Conservation (phyloP, 2,113 vertebrate genomes). For the Pholis gunnellus region DNA sequence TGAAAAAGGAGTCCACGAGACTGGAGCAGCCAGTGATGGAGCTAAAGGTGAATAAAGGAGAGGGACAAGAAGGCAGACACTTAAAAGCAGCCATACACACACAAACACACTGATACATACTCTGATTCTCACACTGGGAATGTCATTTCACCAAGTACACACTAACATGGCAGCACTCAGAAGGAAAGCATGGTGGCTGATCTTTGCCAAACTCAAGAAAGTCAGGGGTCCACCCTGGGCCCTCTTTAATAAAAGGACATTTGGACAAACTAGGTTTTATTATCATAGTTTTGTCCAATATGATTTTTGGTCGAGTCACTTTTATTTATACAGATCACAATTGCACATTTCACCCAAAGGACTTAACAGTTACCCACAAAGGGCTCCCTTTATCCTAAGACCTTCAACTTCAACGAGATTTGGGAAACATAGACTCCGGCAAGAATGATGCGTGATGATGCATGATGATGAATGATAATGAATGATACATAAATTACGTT, state of each 20-base stretch:
- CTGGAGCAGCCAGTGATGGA: slow-evolving; percentile 85
- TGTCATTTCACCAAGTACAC: background rate
- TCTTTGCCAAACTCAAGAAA: background rate
- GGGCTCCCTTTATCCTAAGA: background rate
- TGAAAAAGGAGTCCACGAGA: slow-evolving; percentile 82
- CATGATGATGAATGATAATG: too few relatives aligned
- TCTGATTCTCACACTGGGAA: slow-evolving; percentile 2
- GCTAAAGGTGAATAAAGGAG: slow-evolving; percentile 82
- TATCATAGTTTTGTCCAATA: background rate
- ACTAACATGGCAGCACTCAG: background rate
- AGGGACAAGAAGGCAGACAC: background rate
- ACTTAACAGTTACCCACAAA: background rate
- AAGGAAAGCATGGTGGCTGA: background rate
- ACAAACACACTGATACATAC: slow-evolving; percentile 23
- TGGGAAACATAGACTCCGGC: too few relatives aligned
- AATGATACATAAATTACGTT: too few relatives aligned
- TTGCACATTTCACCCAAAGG: background rate
- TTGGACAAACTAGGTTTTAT: background rate
- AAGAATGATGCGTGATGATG: background rate
- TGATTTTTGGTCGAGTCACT: background rate
- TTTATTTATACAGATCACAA: background rate
- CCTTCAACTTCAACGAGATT: background rate
- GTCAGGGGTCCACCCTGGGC: background rate
- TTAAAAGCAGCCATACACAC: background rate
- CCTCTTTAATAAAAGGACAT: background rate